Conservation (phyloP, 1,140 invertebrate genomes). For the Eueides isabella region DNA sequence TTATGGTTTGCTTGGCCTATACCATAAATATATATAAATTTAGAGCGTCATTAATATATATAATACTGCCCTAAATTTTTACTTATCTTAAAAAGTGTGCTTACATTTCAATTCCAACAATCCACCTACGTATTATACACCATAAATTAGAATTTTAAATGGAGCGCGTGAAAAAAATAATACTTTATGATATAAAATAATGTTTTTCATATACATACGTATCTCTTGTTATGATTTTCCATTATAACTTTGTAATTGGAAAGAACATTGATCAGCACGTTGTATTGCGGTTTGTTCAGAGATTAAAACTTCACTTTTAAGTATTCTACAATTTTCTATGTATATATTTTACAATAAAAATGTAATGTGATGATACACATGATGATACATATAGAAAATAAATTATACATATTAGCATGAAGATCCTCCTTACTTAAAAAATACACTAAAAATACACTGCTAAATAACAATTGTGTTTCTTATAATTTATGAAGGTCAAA, state of each 20-base stretch:
- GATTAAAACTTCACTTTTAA: background rate
- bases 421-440: background rate
- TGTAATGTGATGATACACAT: too few species aligned
- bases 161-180: background rate
- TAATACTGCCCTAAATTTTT: background rate
- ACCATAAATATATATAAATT: too few species aligned
- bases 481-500: slow-evolving; percentile 7
- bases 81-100: background rate
- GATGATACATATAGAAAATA: too few species aligned
- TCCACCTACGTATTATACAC: background rate
- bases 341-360: too few species aligned
- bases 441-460: background rate
- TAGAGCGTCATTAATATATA: too few species aligned
- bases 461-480: background rate
- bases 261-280: slow-evolving; percentile 4
- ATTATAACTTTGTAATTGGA: slow-evolving; percentile 4
- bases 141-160: background rate
- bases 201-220: background rate
- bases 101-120: background rate
- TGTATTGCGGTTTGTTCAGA: background rate
- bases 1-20: background rate
- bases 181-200: slow-evolving; percentile 2
- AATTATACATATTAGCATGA: too few species aligned
- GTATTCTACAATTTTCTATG: background rate
- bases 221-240: background rate